phyloP scores from a whole-genome alignment of 2,888 invertebrate genomes.

The Ceriagrion tenellum region DNA sequence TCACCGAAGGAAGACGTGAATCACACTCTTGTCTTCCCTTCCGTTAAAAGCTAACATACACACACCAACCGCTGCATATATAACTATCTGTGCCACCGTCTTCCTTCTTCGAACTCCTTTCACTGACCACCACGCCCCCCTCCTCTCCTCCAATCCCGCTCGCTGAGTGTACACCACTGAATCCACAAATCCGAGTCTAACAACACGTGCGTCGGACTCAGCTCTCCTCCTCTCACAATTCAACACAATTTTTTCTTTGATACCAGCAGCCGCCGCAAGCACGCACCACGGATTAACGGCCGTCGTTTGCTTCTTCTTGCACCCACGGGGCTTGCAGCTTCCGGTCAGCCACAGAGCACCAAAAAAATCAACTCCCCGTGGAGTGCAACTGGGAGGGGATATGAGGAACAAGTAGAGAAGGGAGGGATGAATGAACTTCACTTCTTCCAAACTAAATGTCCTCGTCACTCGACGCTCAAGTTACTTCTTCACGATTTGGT shows the following conservation, averaged over 20 bases:
- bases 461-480: not conserved
- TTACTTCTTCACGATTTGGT: not conserved
- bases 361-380: not conserved
- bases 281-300: not conserved
- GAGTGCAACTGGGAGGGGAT: not conserved
- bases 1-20: not conserved
- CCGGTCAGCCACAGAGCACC: not conserved
- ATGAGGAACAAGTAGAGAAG: not conserved
- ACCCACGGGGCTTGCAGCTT: not conserved
- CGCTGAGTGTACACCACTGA: not conserved
- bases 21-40: not conserved
- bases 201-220: not conserved
- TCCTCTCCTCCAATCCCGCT: not conserved
- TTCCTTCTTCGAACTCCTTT: too few species aligned
- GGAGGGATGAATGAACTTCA: not conserved
- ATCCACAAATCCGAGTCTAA: not conserved
- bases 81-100: too few species aligned
- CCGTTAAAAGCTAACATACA: not conserved
- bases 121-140: not conserved
- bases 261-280: not conserved
- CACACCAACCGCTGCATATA: too few species aligned
- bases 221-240: not conserved
- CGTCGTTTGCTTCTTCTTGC: not conserved
- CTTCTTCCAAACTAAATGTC: not conserved
- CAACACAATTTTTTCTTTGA: not conserved